Conservation (phyloP, 2,797 vertebrate species). For the Corythornis leucogaster region DNA sequence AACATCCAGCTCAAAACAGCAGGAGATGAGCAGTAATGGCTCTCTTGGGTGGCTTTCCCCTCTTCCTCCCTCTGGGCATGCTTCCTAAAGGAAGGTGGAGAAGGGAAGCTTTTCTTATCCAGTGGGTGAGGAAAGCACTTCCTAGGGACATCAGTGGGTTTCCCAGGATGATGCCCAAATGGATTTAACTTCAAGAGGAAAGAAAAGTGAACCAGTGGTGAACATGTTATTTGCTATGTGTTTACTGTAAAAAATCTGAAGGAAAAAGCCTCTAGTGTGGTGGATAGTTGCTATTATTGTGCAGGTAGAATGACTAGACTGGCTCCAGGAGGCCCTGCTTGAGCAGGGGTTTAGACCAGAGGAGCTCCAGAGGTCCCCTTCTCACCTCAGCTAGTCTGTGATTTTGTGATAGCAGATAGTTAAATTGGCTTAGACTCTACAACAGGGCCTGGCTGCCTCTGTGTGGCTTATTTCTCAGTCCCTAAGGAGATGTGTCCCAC, state of each 20-base stretch:
- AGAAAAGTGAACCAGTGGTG: neutral
- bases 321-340: neutral
- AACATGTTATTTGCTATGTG: neutral
- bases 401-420: neutral
- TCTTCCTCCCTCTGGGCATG: neutral
- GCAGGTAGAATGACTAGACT: neutral
- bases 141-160: neutral
- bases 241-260: neutral
- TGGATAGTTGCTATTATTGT: neutral
- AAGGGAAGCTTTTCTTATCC: neutral
- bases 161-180: neutral
- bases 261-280: neutral
- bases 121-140: neutral
- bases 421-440: neutral
- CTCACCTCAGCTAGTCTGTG: neutral
- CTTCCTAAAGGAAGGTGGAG: neutral
- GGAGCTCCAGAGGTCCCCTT: neutral
- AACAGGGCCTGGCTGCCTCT: neutral
- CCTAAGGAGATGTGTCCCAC: neutral
- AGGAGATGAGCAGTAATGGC: neutral
- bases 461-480: neutral
- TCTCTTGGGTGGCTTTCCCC: neutral
- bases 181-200: neutral
- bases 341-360: neutral
- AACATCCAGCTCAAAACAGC: neutral